Conservation (phyloP, 2,888 invertebrate genomes). For the Lumbricus terrestris region DNA sequence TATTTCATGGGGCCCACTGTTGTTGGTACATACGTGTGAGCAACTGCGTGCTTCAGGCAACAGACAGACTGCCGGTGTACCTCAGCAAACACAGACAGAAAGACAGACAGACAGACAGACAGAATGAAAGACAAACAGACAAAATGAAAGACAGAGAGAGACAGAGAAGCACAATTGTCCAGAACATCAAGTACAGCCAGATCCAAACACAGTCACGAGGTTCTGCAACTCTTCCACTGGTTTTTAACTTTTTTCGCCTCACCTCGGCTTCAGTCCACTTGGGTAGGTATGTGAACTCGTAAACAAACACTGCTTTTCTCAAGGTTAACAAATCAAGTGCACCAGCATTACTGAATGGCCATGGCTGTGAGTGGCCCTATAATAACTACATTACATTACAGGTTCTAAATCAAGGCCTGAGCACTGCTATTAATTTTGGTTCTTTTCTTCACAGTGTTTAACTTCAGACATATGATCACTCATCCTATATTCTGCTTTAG, state of each 20-base stretch:
- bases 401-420: neutral
- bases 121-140: too few relatives aligned
- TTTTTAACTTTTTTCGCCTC: neutral
- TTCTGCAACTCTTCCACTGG: neutral
- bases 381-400: too few relatives aligned
- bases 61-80: too few relatives aligned
- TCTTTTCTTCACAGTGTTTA: neutral
- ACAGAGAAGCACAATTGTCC: neutral
- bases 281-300: neutral
- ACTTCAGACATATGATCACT: too few relatives aligned
- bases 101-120: conserved; percentile 3
- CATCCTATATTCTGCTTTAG: too few relatives aligned
- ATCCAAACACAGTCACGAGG: neutral
- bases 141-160: neutral
- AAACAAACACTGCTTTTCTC: neutral
- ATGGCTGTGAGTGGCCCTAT: too few relatives aligned
- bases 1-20: neutral
- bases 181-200: neutral
- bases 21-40: neutral
- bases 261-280: neutral
- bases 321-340: neutral
- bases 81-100: neutral
- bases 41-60: neutral
- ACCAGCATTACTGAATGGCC: neutral
- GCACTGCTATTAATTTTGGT: neutral